These are phyloP conservation scores for Ptilonorhynchus violaceus DNA, from an alignment of 2,113 vertebrate genomes.

Conservation along the genomic window DNA sequence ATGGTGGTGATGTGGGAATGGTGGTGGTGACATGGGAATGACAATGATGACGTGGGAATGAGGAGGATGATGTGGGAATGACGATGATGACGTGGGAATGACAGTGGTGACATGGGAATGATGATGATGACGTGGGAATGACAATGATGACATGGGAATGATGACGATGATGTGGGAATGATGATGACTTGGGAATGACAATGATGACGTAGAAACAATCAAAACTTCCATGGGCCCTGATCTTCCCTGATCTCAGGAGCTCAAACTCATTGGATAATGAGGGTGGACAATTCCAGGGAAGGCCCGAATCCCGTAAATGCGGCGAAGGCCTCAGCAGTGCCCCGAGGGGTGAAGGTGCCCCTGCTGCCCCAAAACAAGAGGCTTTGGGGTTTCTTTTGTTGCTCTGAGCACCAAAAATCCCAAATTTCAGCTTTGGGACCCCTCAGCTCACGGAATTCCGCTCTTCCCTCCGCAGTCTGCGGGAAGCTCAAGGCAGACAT, in stretches of 20 bases:
- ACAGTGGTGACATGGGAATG: no score
- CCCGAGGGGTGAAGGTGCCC: not conserved
- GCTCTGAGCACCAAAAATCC: not conserved
- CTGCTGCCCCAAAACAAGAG: not conserved
- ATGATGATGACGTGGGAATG: no score
- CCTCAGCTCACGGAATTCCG: fast-evolving
- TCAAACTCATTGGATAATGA: not conserved
- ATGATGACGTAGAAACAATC: not conserved
- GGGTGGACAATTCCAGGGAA: not conserved
- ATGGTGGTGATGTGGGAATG: no score
- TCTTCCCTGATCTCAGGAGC: not conserved
- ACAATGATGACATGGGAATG: no score
- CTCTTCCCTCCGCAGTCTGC: conserved; percentile 75
- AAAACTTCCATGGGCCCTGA: not conserved
- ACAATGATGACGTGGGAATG: no score
- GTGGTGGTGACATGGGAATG: no score
- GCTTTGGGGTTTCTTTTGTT: not conserved
- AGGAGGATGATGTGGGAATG: no score
- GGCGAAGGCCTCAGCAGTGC: not conserved
- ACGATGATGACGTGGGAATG: no score
- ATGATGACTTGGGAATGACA: no score
- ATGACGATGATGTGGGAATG: no score
- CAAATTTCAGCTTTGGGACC: not conserved
- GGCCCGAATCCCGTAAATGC: not conserved
- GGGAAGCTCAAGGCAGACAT: conserved; percentile 82